Evolutionary conservation across 2,113 vertebrate genomes (phyloP), one percentile per base, ranked within the genome.

Genomic region (Haemorhous mexicanus): DNA sequence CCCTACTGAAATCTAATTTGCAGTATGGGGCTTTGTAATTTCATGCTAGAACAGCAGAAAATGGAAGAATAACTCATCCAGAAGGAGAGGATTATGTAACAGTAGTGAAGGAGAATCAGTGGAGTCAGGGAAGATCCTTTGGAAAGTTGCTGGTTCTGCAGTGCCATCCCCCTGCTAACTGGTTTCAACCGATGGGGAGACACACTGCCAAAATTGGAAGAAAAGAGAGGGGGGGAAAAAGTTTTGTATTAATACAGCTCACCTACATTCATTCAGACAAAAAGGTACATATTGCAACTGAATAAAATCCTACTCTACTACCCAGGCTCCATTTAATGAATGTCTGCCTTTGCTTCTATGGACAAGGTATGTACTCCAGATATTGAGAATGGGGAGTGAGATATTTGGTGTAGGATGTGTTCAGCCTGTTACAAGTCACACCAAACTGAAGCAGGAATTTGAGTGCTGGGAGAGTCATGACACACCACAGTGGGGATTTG

Each of bases 1-100:
- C 78, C 72, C 87, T 77, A 91, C 93, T 94, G 94, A 95, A 92
- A 96, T 84, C 78, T 95, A 95, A 96, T 96, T 96, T 96, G 78
- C 86, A 95, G 94, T 77, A 95, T 61, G 50, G 69, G 49, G 84
- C 59, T 97, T 96, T 96, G 91, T 95, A 97, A 96, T 97, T 97
- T 97, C 97, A 97, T 96, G 96, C 97, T 97, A 97, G 94, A 97
- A 94, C 84, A 96, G 96, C 94, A 96, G 46, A 97, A 97, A 97
- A 97, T 97, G 88, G 91, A 93, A 92, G 95, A 96, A 87, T 87
- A 96, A 94, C 66, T 96, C 95, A 96, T 75, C 94, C 90, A 96
- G 78, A 87, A 95, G 97, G 69, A 95, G 47, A 35, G 41, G 35
- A 83, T 95, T 97, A 95, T 85, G 35, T 91, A 95, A 96, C 35